These are phyloP conservation scores for Machimus rusticus DNA, from an alignment of 2,888 invertebrate genomes.

Conservation along the genomic window DNA sequence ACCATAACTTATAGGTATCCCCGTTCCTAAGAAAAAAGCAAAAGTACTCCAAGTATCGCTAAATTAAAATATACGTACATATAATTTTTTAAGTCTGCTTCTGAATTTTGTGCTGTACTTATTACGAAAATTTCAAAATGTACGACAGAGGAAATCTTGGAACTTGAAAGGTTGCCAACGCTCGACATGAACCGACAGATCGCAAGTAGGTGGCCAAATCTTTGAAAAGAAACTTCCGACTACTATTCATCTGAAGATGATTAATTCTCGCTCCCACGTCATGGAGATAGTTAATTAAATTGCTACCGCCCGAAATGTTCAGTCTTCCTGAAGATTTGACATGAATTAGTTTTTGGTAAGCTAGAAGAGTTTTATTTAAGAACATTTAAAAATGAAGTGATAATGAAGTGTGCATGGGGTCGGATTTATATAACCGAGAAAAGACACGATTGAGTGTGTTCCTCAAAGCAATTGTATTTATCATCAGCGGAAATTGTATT, in stretches of 20 bases:
- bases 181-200: background rate
- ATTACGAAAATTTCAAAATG: background rate
- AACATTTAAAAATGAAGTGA: background rate
- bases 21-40: too few relatives aligned
- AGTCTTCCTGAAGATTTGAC: background rate
- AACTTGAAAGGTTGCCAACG: slow-evolving; percentile 9
- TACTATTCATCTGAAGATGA: background rate
- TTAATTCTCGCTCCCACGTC: background rate
- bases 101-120: background rate
- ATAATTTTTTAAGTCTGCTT: background rate
- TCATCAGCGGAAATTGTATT: background rate
- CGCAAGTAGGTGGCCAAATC: background rate
- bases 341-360: background rate
- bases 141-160: background rate
- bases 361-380: background rate
- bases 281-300: background rate
- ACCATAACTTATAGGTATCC: too few relatives aligned
- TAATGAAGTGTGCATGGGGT: background rate
- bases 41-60: too few relatives aligned
- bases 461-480: background rate
- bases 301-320: background rate
- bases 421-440: background rate
- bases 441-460: background rate
- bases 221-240: background rate
- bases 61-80: too few relatives aligned